Evolutionary conservation across 2,888 invertebrate genomes (phyloP).

Genomic region (Chymomyza amoena): DNA sequence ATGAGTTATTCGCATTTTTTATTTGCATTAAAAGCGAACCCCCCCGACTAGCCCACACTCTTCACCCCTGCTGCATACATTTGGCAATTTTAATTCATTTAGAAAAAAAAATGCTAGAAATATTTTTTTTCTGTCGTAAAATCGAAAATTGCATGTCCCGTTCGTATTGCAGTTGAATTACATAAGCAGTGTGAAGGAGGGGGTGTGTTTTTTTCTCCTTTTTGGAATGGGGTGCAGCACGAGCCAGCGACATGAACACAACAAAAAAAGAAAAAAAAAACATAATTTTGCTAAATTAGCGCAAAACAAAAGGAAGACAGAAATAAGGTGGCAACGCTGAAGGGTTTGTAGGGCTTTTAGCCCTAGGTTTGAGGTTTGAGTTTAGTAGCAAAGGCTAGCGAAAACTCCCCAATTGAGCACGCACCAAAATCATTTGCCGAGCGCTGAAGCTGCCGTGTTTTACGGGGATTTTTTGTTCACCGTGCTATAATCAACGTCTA

Average conservation of each 20-base stretch:
- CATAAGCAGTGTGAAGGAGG: constrained; percentile 38
- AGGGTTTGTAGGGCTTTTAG: not conserved
- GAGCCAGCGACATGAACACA: constrained; percentile 38
- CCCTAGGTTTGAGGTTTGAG: no score
- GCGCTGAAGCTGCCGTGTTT: constrained; percentile 19
- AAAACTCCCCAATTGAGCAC: constrained; percentile 76
- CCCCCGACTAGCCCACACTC: constrained; percentile 15
- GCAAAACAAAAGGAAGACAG: constrained; percentile 70
- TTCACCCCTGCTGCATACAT: constrained; percentile 41
- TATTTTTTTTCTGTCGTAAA: not conserved
- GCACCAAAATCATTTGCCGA: constrained; percentile 68
- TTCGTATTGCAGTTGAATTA: constrained; percentile 61
- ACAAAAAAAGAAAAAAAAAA: constrained; percentile 23
- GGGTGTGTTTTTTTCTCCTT: constrained; percentile 47
- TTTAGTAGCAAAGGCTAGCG: not conserved
- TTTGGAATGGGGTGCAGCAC: constrained; percentile 16
- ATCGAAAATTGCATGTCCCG: constrained; percentile 57
- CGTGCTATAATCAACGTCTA: constrained; percentile 65
- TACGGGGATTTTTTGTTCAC: constrained; percentile 10
- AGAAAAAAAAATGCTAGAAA: constrained; percentile 23
- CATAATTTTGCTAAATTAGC: constrained; percentile 75
- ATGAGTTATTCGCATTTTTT: constrained; percentile 73
- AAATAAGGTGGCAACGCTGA: not conserved
- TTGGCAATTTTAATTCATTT: constrained; percentile 70
- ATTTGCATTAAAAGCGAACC: constrained; percentile 63